Evolutionary conservation across 2,113 vertebrate species (phyloP), one percentile per base, ranked within the genome.

Genomic region (Anolis sagrei): DNA sequence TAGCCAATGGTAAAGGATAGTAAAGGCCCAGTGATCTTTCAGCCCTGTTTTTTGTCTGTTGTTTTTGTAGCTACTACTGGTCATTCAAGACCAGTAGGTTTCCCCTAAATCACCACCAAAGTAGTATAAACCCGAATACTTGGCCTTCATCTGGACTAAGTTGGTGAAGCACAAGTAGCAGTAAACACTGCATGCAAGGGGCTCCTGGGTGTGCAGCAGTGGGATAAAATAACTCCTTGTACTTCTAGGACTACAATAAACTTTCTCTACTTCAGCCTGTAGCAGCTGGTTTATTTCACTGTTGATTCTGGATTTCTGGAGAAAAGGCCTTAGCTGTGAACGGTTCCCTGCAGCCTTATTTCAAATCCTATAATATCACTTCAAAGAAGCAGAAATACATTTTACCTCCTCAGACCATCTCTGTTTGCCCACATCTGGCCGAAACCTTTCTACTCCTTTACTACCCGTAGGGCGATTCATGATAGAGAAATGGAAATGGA

Each of bases 381-480:
- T 97, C 96, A 97, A 97, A 97, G 96, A 87, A 92, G 85, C 88
- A 94, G 93, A 95, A 95, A 96, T 94, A 86, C 92, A 90, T 95
- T 96, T 96, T 88, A 93, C 94, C 94, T 95, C 87, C 91, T 96
- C 88, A 92, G 93, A 95, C 95, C 90, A 89, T 94, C 93, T 95
- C 92, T 86, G 80, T 75, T 95, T 95, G 87, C 93, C 93, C 94
- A 27, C 93, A 90, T 93, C 88, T 92, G 87, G 77, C 89, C 90
- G 82, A 83, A 61, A 49, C 85, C 82, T 94, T 96, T 93, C 93
- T 92, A 87, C 91, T 93, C 93, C 49, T 95, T 94, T 93, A 92
- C 92, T 96, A 85, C 94, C 94, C 93, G 94, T 88, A 90, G 95
- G 95, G 95, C 90, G 95, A 93, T 91, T 94, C 95, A 87, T 90